phyloP scores from a whole-genome alignment of 2,797 vertebrate species.

The Liparis tanakae region DNA sequence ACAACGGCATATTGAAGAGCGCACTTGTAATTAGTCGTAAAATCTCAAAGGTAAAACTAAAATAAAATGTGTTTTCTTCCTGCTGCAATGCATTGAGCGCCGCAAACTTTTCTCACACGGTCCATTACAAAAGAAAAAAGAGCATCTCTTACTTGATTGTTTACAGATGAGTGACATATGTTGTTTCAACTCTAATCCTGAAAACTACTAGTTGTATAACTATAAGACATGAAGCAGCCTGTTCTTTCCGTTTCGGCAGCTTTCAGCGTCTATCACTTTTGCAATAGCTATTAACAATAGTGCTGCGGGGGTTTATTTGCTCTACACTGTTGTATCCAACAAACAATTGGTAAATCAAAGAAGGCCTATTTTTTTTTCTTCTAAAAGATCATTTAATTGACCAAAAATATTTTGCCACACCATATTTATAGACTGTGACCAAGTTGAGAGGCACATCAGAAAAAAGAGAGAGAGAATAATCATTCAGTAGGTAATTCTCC shows the following conservation, averaged over 20 bases:
- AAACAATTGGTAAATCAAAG: slow-evolving; percentile 15
- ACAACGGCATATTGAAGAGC: not conserved
- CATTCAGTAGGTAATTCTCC: slow-evolving; percentile 53
- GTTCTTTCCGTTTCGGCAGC: not conserved
- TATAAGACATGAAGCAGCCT: not conserved
- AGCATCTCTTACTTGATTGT: not conserved
- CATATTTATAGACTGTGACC: slow-evolving; percentile 47
- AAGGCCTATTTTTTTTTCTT: slow-evolving; percentile 14
- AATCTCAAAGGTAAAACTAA: not conserved
- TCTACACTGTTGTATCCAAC: not conserved
- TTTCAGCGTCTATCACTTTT: not conserved
- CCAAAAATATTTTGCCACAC: slow-evolving; percentile 14
- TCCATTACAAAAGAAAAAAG: not conserved
- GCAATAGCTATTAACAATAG: slow-evolving; percentile 4
- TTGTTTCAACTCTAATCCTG: not conserved
- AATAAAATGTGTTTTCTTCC: not conserved
- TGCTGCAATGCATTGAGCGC: not conserved
- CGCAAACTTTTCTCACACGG: not conserved
- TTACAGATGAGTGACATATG: not conserved
- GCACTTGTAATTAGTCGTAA: not conserved
- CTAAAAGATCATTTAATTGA: slow-evolving; percentile 29
- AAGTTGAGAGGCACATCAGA: slow-evolving; percentile 34
- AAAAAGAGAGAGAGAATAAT: slow-evolving; percentile 8
- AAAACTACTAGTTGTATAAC: not conserved
- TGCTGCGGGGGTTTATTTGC: slow-evolving; percentile 12